A percentile compares a stretch with the other conserved stretches of the same genome.
These are phyloP conservation scores for Lucilia cuprina DNA, from an alignment of 1,140 invertebrate species.

Conservation along the genomic window DNA sequence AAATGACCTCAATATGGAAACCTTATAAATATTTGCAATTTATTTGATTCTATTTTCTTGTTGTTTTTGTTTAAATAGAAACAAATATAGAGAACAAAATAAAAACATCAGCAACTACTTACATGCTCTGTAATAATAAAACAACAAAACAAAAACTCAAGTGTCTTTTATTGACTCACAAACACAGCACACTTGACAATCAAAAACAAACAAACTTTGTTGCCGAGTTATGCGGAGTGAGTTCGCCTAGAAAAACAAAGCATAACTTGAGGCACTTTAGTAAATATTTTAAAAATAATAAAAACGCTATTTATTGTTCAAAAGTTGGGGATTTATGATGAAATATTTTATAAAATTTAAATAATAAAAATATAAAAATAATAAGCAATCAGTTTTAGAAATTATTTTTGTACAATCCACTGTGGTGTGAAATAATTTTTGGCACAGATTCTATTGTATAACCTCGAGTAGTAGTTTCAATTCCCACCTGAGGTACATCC, in stretches of 20 bases:
- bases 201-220: not conserved
- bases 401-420: too few species aligned
- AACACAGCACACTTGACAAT: not conserved
- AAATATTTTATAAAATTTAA: too few species aligned
- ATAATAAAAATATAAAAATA: too few species aligned
- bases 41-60: not conserved
- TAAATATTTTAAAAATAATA: not conserved
- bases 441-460: too few species aligned
- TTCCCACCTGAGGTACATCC: too few species aligned
- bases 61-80: not conserved
- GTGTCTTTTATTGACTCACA: not conserved
- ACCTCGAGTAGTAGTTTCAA: too few species aligned
- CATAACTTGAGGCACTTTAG: not conserved
- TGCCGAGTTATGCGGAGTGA: not conserved
- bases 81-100: too few species aligned
- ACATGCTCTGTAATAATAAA: not conserved
- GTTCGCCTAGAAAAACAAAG: not conserved
- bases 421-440: too few species aligned
- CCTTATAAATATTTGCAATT: not conserved
- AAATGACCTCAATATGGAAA: conserved; percentile 3
- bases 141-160: not conserved
- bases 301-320: not conserved
- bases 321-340: not conserved
- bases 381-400: too few species aligned
- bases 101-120: not conserved